Percentiles rank a stretch among this genome's conserved stretches.
phyloP scores from a whole-genome alignment of 2,113 vertebrate species.

The Gobius niger region DNA sequence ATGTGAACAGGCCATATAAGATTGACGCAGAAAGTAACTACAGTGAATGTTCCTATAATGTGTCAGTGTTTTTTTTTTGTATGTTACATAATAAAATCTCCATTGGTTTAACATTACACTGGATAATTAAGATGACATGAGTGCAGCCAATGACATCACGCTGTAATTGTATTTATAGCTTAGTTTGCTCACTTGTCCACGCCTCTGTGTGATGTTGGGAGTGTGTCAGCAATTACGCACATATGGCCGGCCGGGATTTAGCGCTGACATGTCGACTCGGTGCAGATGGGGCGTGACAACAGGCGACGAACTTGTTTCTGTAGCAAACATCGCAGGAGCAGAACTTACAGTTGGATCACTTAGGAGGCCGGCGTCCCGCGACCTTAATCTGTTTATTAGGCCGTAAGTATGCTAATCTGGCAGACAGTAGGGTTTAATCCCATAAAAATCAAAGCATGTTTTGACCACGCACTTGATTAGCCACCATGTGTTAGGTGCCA shows the following conservation, averaged over 20 bases:
- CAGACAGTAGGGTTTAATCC: conserved; percentile 55
- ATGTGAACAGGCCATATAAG: too few species aligned
- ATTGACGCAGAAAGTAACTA: too few species aligned
- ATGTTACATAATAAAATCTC: too few species aligned
- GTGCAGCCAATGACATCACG: too few species aligned
- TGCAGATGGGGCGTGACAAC: background rate
- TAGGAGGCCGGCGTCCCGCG: conserved; percentile 25
- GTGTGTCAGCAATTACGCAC: background rate
- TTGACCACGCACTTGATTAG: conserved; percentile 51
- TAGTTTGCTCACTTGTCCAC: too few species aligned
- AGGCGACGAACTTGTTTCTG: background rate
- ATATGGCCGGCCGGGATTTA: conserved; percentile 8
- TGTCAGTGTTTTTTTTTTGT: too few species aligned
- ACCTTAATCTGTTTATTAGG: conserved; percentile 72
- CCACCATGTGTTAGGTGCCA: conserved; percentile 28
- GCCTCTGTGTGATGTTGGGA: background rate
- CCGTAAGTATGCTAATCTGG: conserved; percentile 60
- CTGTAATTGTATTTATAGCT: too few species aligned
- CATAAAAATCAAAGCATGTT: conserved; percentile 65
- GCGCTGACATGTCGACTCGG: conserved; percentile 1
- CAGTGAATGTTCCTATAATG: too few species aligned
- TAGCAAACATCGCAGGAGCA: background rate
- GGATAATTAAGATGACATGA: too few species aligned
- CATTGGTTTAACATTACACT: too few species aligned
- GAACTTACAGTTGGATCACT: conserved; percentile 20